Evolutionary conservation across 2,888 invertebrate species (phyloP).

Genomic region (Rosalia funebris): DNA sequence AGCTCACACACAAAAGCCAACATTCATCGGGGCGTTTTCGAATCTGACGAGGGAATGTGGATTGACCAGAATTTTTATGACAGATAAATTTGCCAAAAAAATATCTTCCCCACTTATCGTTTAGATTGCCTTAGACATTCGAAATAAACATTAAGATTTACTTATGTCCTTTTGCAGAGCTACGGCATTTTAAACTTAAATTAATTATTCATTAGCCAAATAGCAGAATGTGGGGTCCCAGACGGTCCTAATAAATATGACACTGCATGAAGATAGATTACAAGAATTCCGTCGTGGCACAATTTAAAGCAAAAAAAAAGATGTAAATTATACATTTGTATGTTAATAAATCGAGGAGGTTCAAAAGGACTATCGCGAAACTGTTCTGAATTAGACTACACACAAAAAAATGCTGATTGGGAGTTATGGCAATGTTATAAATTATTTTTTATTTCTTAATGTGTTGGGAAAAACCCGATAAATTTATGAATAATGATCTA

Average conservation of each 20-base stretch:
- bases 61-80: too few species aligned
- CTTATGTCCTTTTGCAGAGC: too few species aligned
- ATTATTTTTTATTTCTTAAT: neutral
- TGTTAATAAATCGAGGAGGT: neutral
- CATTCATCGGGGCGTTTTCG: too few species aligned
- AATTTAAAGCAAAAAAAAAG: neutral
- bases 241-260: neutral
- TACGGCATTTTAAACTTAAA: too few species aligned
- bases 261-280: neutral
- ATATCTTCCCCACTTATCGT: too few species aligned
- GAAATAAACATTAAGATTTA: too few species aligned
- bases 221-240: neutral
- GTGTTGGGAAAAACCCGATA: neutral
- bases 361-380: neutral
- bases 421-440: neutral
- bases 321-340: neutral
- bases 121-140: too few species aligned
- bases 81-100: too few species aligned
- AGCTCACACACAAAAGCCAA: too few species aligned
- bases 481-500: neutral
- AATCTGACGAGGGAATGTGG: too few species aligned
- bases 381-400: neutral
- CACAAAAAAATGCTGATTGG: neutral
- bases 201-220: neutral
- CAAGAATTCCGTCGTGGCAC: neutral